phyloP scores from a whole-genome alignment of 2,797 vertebrate genomes.

The Basileuterus tristriatus region DNA sequence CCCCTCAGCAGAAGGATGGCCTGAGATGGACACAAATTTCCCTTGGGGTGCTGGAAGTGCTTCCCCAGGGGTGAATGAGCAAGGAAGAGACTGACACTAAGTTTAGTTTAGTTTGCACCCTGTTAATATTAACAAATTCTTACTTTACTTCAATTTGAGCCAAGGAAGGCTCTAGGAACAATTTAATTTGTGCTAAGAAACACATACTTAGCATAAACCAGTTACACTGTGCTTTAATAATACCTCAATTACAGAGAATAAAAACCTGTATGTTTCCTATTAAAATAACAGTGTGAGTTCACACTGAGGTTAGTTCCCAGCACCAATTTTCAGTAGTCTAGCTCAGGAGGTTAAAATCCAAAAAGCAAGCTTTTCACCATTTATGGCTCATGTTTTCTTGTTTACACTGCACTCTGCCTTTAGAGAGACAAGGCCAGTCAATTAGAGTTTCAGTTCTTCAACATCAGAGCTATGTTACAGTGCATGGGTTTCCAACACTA shows the following conservation, averaged over 20 bases:
- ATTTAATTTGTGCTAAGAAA: not conserved
- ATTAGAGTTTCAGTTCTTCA: not conserved
- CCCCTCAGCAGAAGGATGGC: not conserved
- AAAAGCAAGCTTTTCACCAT: slow-evolving; percentile 16
- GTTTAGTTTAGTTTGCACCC: not conserved
- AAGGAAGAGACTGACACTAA: not conserved
- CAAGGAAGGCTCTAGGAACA: not conserved
- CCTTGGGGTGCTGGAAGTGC: not conserved
- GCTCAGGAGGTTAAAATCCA: not conserved
- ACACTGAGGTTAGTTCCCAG: not conserved
- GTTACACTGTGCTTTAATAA: not conserved
- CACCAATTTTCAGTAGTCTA: not conserved
- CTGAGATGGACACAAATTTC: not conserved
- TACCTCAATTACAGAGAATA: not conserved
- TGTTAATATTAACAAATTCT: not conserved
- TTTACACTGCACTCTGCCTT: not conserved
- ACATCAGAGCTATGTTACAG: not conserved
- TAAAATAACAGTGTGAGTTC: not conserved
- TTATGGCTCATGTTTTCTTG: slow-evolving; percentile 3
- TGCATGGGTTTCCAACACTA: slow-evolving; percentile 38
- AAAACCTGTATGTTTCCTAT: not conserved
- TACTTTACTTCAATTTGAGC: not conserved
- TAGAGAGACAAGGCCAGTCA: not conserved
- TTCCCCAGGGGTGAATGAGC: not conserved
- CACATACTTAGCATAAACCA: not conserved